Conservation (phyloP, 2,797 vertebrate species). For the Pangasius mekongensis region DNA sequence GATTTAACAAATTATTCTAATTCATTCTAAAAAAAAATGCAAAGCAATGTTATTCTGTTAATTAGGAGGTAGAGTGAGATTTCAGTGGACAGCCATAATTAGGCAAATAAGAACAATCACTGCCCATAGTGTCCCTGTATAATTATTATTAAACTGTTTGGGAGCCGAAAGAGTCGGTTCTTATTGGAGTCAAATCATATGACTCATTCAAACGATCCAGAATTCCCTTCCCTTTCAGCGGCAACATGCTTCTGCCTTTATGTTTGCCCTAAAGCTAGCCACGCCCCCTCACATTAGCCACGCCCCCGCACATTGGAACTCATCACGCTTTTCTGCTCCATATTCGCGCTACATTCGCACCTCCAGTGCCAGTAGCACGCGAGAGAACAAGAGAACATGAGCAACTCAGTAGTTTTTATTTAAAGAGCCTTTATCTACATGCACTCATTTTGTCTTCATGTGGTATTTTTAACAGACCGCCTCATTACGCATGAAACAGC, state of each 20-base stretch:
- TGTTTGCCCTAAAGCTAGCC: not conserved
- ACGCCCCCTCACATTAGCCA: not conserved
- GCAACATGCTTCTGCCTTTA: not conserved
- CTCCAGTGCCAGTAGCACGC: not conserved
- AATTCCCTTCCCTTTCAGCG: not conserved
- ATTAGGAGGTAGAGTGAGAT: not conserved
- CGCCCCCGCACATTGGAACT: not conserved
- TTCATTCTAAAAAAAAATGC: not conserved
- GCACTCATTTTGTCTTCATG: not conserved
- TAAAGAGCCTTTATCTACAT: not conserved
- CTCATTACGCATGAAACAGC: not conserved
- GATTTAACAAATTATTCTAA: not conserved
- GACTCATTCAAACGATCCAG: not conserved
- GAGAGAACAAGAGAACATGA: not conserved
- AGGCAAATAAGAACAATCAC: not conserved
- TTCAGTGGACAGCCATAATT: not conserved
- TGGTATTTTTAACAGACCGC: not conserved
- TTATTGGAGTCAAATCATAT: not conserved
- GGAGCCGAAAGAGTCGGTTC: not conserved
- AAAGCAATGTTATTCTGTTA: not conserved
- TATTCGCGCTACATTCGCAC: not conserved
- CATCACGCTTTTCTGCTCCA: not conserved
- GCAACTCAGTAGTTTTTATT: not conserved
- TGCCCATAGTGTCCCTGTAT: not conserved
- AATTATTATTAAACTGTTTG: not conserved